These are phyloP conservation scores for Coranthus polyacanthus DNA, from an alignment of 2,797 vertebrate species.

Conservation along the genomic window DNA sequence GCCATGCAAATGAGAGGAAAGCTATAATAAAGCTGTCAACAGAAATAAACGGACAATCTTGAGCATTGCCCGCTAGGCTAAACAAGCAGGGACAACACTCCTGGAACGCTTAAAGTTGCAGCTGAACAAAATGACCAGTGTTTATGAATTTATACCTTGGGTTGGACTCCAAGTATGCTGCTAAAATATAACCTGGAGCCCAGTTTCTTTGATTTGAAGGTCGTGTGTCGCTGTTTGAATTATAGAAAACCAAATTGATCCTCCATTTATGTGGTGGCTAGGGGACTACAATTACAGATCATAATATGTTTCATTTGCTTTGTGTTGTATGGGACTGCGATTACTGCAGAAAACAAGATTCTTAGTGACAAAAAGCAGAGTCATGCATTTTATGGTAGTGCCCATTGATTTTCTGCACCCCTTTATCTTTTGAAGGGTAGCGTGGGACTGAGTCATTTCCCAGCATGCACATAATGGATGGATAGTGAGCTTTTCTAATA, in stretches of 20 bases:
- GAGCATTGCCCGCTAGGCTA: constrained; percentile 38
- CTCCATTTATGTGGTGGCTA: neutral
- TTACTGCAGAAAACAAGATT: too few species aligned
- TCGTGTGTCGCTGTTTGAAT: too few species aligned
- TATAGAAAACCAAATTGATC: neutral
- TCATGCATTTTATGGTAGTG: too few species aligned
- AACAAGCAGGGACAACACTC: constrained; percentile 41
- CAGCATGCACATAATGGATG: too few species aligned
- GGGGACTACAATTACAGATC: neutral
- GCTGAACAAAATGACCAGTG: constrained; percentile 16
- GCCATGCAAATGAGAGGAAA: constrained; percentile 72
- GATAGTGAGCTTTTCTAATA: too few species aligned
- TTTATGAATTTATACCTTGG: neutral
- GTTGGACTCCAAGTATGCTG: neutral
- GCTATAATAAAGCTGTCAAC: constrained; percentile 76
- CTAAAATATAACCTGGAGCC: neutral
- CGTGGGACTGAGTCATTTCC: too few species aligned
- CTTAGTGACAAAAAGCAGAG: too few species aligned
- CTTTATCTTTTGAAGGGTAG: too few species aligned
- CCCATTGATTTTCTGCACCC: too few species aligned
- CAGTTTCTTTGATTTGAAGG: neutral
- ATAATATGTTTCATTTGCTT: too few species aligned
- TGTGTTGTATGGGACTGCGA: too few species aligned
- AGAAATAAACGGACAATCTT: constrained; percentile 52
- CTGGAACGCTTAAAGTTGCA: constrained; percentile 25